Base-by-base conservation (phyloP, 2,888 invertebrate species). In the Drosophila mimetica region DNA sequence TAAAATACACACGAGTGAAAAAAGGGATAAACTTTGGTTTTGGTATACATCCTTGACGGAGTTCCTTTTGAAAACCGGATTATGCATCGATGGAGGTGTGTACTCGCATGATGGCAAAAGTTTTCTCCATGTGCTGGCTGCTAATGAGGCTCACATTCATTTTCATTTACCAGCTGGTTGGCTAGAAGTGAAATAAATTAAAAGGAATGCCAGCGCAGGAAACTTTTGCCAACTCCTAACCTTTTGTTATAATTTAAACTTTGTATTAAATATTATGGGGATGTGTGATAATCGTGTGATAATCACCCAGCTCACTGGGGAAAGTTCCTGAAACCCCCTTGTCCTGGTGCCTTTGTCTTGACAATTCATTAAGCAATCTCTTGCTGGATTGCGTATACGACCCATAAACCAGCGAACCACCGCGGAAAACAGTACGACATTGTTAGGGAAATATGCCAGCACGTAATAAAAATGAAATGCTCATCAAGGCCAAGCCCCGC, bases 341-440 rank as follows among this genome's bases (percentile, higher is more conserved):
- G 22, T 44, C 53, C 54, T 63, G 70, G n/a, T 22, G 22, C 22
- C 42, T 65, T 59, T 55, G 28, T 47, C 53, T 57, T 63, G 70
- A 66, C 67, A 77, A 64, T 46, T 61, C 66, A 61, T 72, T 52
- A 55, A 53, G 48, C 36, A 47, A 57, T 53, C 53, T 65, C 52
- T 64, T 53, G 67, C 77, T 75, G 79, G 80, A 88, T 83, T 86
- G 75, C 86, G 54, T 57, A 77, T 82, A 86, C 80, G 88, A 88
- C 47, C 70, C 88, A 86, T 82, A 82, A 82, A 88, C 71, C 72
- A 44, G 65, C 54, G 71, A 59, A 74, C 70, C 70, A 61, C 57
- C 57, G 48, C 48, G 51, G 61, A 61, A 50, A 60, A 50, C 39
- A 36, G 41, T 34, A 71, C 64, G 44, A 82, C 82, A 83, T 79